These are phyloP conservation scores for Allolobophora icterica DNA, from an alignment of 2,888 invertebrate species.

Conservation along the genomic window DNA sequence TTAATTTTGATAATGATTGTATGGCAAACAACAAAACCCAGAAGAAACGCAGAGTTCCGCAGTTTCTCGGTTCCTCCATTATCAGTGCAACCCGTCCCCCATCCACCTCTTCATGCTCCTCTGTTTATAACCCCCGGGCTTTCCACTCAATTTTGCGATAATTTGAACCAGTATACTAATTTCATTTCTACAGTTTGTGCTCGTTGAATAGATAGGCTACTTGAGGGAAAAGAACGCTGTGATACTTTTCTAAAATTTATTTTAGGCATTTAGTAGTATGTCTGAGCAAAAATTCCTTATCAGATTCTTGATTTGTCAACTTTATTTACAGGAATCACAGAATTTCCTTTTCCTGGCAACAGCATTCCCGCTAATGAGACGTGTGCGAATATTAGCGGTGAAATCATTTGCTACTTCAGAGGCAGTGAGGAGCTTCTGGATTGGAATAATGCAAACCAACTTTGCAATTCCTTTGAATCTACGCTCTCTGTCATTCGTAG, in stretches of 20 bases:
- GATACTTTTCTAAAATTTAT: no score
- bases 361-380: background rate
- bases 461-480: background rate
- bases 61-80: no score
- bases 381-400: background rate
- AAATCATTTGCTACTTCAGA: background rate
- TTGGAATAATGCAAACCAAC: background rate
- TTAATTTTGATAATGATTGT: background rate
- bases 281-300: background rate
- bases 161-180: no score
- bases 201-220: no score
- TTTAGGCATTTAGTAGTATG: no score
- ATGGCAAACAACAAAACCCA: background rate
- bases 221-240: no score
- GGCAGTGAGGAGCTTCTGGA: background rate
- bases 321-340: background rate
- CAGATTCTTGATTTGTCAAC: background rate
- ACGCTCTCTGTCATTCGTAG: background rate
- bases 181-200: no score
- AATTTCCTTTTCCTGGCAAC: background rate
- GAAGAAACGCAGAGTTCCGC: background rate
- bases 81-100: no score
- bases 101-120: no score
- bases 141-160: no score
- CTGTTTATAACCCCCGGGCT: no score